Conservation (phyloP, 2,797 vertebrate genomes). For the Myotis pilosus region DNA sequence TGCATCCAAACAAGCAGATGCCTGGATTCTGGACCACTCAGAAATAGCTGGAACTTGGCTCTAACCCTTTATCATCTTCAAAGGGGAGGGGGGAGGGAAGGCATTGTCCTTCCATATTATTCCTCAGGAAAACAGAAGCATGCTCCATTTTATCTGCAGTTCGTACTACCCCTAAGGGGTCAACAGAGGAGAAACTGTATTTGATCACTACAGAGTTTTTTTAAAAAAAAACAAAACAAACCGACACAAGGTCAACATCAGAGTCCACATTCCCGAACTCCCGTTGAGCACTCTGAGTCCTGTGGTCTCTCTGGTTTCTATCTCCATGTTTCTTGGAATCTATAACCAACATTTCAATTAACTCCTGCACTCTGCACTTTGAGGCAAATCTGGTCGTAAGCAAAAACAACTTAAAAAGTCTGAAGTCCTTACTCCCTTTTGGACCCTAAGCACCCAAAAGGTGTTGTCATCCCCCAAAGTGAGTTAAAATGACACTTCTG, state of each 20-base stretch:
- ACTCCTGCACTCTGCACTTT: constrained; percentile 58
- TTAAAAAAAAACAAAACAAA: not conserved
- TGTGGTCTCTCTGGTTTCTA: constrained; percentile 70
- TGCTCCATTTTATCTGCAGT: not conserved
- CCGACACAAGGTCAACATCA: not conserved
- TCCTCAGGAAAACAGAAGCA: not conserved
- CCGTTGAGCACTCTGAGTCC: constrained; percentile 23
- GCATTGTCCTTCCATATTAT: not conserved
- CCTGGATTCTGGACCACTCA: not conserved
- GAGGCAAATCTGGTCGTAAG: constrained; percentile 65
- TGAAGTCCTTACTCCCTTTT: constrained; percentile 65
- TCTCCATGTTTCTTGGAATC: constrained; percentile 73
- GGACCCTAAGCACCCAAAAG: constrained; percentile 67
- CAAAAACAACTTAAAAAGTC: constrained; percentile 71
- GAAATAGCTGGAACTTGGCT: not conserved
- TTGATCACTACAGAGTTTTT: constrained; percentile 13
- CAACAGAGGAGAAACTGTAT: constrained; percentile 31
- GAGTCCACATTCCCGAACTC: constrained; percentile 47
- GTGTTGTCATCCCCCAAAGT: constrained; percentile 64
- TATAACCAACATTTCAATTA: constrained; percentile 68
- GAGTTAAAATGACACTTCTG: constrained; percentile 67
- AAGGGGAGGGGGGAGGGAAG: not conserved
- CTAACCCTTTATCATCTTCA: not conserved
- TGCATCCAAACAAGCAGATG: not conserved
- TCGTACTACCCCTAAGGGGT: not conserved